These are phyloP conservation scores for Calephelis nemesis DNA, from an alignment of 1,140 invertebrate genomes.

Conservation along the genomic window DNA sequence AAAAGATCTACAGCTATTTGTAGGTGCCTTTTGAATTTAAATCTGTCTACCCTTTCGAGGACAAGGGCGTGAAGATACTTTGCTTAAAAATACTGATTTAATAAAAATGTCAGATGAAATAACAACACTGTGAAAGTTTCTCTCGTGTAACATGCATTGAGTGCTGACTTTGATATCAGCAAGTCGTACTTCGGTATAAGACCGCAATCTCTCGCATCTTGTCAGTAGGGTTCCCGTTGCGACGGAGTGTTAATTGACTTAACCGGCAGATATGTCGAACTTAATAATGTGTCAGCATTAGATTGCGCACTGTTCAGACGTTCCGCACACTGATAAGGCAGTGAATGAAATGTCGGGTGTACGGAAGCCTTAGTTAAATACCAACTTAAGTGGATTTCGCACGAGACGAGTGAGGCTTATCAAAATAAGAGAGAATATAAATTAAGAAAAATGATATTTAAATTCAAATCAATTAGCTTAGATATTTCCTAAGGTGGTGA, in stretches of 20 bases:
- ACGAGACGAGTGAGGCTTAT: no score
- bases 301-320: constrained; percentile 16
- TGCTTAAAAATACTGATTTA: neutral
- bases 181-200: constrained; percentile 32
- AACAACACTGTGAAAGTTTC: neutral
- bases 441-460: no score
- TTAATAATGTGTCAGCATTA: constrained; percentile 35
- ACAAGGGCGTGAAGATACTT: no score
- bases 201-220: constrained; percentile 44
- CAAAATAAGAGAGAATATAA: no score
- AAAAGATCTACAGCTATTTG: no score
- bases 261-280: constrained; percentile 41
- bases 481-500: no score
- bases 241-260: constrained; percentile 53
- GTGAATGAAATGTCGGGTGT: neutral
- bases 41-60: no score
- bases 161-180: constrained; percentile 31
- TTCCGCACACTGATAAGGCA: constrained; percentile 9
- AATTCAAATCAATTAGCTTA: no score
- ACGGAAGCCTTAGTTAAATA: neutral
- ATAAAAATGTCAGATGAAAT: neutral
- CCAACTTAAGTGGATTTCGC: no score
- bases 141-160: neutral
- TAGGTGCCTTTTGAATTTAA: no score
- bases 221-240: constrained; percentile 43